Base-by-base conservation (phyloP, 1,140 invertebrate genomes). In the Drosophila melanogaster region DNA sequence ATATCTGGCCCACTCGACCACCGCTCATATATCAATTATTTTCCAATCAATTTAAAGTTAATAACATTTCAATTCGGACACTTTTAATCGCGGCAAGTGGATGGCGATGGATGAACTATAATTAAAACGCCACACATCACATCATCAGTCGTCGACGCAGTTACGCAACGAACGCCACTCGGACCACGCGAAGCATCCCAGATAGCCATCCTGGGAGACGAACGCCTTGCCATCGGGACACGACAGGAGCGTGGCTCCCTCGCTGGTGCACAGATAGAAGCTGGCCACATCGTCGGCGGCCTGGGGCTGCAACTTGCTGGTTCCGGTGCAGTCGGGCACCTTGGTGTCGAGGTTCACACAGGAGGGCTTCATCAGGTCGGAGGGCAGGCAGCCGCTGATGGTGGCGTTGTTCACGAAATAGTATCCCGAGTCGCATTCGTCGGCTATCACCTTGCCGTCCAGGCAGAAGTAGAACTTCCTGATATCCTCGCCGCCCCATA, bases 1-100 rank as follows among this genome's bases (percentile, higher is more conserved):
- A 77, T 81, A 87, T 87, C 78, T 17, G 40, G 19, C 14, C 58
- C 58, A 55, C 51, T 66, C 26, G 14, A 53, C 37, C 35, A 17
- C 41, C 49, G 50, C 44, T 59, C 41, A 60, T 57, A 26, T 59
- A 60, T 86, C 64, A 83, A 86, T 83, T 83, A 77, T 55, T 83
- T 86, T 72, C n/a, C 71, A 87, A 87, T 86, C 83, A 89, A 73
- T 83, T 77, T 77, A 26, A 77, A 87, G 55, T 76, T 76, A 79
- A 83, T 79, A 69, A 69, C 57, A 54, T 65, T 69, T 65, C 54
- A 74, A 61, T 56, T 72, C 44, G 56, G 47, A 58, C 61, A 51
- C 58, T 57, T 84, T 77, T 49, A 85, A 80, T 84, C 83, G 66
- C 53, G 83, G 79, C 81, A 78, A 74, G 54, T 56, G 49, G 44